Conservation (phyloP, 2,888 invertebrate species). For the Aspidiotus rigidus region DNA sequence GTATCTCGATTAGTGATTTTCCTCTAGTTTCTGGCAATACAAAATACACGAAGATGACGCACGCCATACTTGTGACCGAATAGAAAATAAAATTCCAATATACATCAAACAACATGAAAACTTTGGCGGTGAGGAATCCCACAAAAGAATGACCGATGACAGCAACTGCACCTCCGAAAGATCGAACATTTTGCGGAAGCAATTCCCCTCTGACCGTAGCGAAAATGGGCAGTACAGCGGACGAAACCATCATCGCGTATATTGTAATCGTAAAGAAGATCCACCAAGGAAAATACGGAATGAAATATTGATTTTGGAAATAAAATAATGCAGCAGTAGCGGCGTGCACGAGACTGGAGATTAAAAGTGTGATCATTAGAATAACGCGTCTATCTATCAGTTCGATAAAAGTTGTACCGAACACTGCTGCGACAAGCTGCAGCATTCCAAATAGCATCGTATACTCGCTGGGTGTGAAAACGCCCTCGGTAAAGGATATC, state of each 20-base stretch:
- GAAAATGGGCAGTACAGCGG: not conserved
- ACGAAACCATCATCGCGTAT: not conserved
- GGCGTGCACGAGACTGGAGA: not conserved
- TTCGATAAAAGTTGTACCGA: not conserved
- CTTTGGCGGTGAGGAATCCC: not conserved
- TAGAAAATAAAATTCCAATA: not conserved
- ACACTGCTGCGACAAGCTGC: not conserved
- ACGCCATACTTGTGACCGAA: not conserved
- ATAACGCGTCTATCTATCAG: not conserved
- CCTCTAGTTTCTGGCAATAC: not conserved
- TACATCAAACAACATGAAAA: not conserved
- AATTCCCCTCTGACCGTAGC: not conserved
- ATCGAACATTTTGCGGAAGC: not conserved
- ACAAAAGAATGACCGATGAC: not conserved
- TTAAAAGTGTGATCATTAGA: not conserved
- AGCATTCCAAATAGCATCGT: not conserved
- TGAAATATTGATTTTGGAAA: not conserved
- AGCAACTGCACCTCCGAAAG: not conserved
- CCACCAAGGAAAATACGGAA: not conserved
- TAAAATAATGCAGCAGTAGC: not conserved
- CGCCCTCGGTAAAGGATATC: not conserved
- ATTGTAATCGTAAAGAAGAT: not conserved
- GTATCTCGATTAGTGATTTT: not conserved
- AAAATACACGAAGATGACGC: not conserved
- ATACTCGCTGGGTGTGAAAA: not conserved